These are phyloP conservation scores for Lithophane ornitopus DNA, from an alignment of 2,888 invertebrate species.

Conservation along the genomic window DNA sequence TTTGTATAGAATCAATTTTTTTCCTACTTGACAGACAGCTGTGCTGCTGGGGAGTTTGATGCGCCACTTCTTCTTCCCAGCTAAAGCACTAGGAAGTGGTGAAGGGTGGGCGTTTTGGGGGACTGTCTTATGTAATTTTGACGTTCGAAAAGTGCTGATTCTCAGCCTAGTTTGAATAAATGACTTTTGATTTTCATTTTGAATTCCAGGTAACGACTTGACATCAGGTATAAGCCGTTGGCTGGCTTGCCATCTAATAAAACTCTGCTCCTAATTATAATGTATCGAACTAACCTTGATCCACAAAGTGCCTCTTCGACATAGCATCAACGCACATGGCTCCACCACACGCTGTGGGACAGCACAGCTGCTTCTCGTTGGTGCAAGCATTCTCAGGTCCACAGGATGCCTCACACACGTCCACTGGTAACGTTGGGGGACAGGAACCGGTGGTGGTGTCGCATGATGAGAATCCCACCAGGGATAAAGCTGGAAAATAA, in stretches of 20 bases:
- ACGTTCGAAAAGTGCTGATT: too few species aligned
- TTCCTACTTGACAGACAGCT: too few species aligned
- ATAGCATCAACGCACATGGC: conserved; percentile 87
- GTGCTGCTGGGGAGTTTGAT: too few species aligned
- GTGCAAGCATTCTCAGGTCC: conserved; percentile 79
- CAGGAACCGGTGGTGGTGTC: conserved; percentile 83
- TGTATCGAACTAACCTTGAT: conserved; percentile 74
- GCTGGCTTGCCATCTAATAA: neutral
- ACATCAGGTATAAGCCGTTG: neutral
- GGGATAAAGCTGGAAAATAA: conserved; percentile 57
- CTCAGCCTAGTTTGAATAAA: too few species aligned
- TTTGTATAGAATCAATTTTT: too few species aligned
- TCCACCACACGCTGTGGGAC: conserved; percentile 87
- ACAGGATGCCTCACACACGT: conserved; percentile 86
- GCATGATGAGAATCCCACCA: conserved; percentile 56
- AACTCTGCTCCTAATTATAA: neutral
- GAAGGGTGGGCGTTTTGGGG: too few species aligned
- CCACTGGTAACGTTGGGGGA: conserved; percentile 89
- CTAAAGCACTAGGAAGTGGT: too few species aligned
- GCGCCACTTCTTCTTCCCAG: too few species aligned
- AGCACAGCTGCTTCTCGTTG: conserved; percentile 81
- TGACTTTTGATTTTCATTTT: too few species aligned
- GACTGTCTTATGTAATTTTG: too few species aligned
- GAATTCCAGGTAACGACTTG: too few species aligned
- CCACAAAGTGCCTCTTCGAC: conserved; percentile 80